Conservation (phyloP, 2,113 vertebrate species). For the Antechinus flavipes region DNA sequence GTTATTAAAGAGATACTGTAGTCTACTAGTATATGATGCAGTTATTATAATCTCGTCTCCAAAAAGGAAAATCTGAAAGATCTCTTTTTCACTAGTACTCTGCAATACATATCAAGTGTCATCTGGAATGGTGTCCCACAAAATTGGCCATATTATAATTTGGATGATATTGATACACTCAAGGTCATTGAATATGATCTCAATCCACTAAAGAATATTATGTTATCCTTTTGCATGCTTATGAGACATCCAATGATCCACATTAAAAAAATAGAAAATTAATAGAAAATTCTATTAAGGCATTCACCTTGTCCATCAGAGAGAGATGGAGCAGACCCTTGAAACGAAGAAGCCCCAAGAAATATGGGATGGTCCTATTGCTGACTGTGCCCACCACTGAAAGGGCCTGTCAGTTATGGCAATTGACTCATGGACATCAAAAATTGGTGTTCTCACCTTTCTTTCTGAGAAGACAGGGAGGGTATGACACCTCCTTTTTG, state of each 20-base stretch:
- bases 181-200: background rate
- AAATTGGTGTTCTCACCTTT: too few relatives aligned
- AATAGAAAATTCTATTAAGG: background rate
- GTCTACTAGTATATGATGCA: background rate
- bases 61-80: background rate
- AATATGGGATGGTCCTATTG: too few relatives aligned
- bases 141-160: background rate
- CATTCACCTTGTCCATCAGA: too few relatives aligned
- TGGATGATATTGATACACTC: background rate
- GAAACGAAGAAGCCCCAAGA: too few relatives aligned
- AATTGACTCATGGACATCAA: too few relatives aligned
- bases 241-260: background rate
- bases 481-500: too few relatives aligned
- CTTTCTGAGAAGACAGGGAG: too few relatives aligned
- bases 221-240: background rate
- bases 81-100: background rate
- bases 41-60: background rate
- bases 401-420: too few relatives aligned
- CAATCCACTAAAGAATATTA: background rate
- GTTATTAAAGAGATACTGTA: background rate
- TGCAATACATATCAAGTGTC: background rate
- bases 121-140: background rate
- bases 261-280: background rate
- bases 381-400: too few relatives aligned
- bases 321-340: too few relatives aligned